Conservation (phyloP, 2,797 vertebrate species). For the Gallinago nigripennis region DNA sequence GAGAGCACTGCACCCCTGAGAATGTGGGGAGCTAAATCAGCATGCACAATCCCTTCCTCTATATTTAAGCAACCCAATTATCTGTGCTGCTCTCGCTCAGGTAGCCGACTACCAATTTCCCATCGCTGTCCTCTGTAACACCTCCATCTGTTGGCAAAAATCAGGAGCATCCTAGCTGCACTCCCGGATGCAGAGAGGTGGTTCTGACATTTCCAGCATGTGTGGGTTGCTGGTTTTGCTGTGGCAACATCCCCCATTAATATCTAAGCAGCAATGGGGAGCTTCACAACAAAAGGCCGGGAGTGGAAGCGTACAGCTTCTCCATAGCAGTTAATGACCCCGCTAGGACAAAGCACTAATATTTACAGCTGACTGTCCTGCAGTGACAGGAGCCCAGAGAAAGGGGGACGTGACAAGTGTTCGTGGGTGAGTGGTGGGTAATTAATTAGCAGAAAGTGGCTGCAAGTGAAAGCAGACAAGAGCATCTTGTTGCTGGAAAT, state of each 20-base stretch:
- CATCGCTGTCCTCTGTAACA: neutral
- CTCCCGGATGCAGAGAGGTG: neutral
- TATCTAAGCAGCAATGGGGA: neutral
- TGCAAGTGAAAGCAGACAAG: neutral
- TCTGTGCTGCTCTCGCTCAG: fast-evolving
- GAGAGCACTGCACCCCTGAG: neutral
- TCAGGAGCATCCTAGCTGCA: neutral
- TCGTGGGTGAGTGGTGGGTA: neutral
- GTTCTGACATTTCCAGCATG: neutral
- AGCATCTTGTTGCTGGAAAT: neutral
- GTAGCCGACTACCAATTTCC: neutral
- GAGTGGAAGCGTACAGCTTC: neutral
- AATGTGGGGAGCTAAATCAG: neutral
- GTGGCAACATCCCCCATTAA: slow-evolving; percentile 60
- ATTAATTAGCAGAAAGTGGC: neutral
- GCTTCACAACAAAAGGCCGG: neutral
- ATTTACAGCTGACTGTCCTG: neutral
- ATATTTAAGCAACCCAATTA: fast-evolving
- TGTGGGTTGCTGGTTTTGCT: slow-evolving; percentile 19
- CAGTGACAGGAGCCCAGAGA: neutral
- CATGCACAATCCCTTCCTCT: fast-evolving
- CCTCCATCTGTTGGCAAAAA: slow-evolving; percentile 63
- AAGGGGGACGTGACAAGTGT: neutral
- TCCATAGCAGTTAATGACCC: neutral
- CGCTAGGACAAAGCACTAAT: neutral